phyloP scores from a whole-genome alignment of 2,113 vertebrate species.

The Canis aureus region DNA sequence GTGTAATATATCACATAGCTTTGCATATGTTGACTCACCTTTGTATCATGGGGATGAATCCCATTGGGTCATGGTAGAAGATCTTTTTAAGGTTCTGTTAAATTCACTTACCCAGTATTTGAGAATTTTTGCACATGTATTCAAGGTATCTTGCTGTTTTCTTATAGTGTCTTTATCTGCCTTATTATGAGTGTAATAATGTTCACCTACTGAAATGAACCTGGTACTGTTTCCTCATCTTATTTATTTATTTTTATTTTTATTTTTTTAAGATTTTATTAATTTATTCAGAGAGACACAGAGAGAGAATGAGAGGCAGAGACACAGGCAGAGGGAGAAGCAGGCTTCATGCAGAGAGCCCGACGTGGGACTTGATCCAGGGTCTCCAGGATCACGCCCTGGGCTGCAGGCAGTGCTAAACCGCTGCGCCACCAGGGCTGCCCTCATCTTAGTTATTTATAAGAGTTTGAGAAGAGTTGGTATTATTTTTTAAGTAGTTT shows the following conservation, averaged over 20 bases:
- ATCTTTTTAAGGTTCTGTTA: not conserved
- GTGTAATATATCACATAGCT: not conserved
- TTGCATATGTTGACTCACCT: not conserved
- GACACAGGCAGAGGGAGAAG: no score
- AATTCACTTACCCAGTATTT: not conserved
- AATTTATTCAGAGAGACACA: no score
- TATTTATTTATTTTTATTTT: no score
- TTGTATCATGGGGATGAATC: not conserved
- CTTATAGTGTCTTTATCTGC: not conserved
- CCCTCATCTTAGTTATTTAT: not conserved
- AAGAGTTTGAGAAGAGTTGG: not conserved
- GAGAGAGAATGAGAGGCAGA: no score
- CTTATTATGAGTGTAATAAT: not conserved
- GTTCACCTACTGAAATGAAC: not conserved
- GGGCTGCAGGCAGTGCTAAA: no score
- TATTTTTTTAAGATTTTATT: no score
- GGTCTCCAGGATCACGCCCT: no score
- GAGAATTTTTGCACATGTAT: not conserved
- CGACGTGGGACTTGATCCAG: no score
- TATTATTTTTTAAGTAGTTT: not conserved
- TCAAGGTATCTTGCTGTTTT: not conserved
- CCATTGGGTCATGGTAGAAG: not conserved
- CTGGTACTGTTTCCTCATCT: not conserved
- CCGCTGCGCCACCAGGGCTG: no score
- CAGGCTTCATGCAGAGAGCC: no score